Base-by-base conservation (phyloP, 1,140 invertebrate species). In the Drosophila mojavensis region DNA sequence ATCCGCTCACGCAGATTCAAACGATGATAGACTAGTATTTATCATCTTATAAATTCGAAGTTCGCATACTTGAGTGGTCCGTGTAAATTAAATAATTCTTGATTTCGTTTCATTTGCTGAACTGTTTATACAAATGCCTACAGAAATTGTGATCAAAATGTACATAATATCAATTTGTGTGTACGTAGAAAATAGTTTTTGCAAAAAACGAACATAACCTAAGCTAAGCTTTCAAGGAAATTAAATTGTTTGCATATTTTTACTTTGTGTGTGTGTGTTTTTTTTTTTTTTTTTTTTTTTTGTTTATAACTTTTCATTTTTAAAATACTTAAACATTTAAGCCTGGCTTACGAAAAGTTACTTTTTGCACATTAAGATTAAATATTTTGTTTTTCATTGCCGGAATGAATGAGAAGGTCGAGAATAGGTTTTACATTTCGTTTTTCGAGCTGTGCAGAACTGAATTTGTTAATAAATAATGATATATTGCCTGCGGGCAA, bases 201-300 rank as follows among this genome's bases (percentile, higher is more conserved):
- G 36, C 36, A 39, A 56, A 28, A 69, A 62, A 51, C 36, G 4
- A 62, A 69, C 58, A 62, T 62, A 74, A 79, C 78, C 59, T 88
- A 88, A 88, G 83, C 83, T 88, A 71, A 74, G 83, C 79, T 88
- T 86, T 73, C 62, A 82, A 86, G 83, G 82, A 86, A 86, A 82
- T 86, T 0, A 78, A 68, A 74, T 63, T 55, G 67, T 47, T 76
- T 59, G 48, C 17, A 41, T 67, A 15, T 60, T 9, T 54, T 11
- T 24, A 45, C 10, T 41, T 5, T 7, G 1, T 39, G 11, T 33
- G 58, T 43, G 51, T 69, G 62, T 55, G 30, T 24, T 33, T 73
- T 39, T 45, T 24, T 50, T 62, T 50, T 24, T 55, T 58, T 69
- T 61, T 36, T 70, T 67, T 43, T 69, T 78, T 79, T 51, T 24